Evolutionary conservation across 1,140 invertebrate genomes (phyloP).

Genomic region (Adoxophyes honmai): DNA sequence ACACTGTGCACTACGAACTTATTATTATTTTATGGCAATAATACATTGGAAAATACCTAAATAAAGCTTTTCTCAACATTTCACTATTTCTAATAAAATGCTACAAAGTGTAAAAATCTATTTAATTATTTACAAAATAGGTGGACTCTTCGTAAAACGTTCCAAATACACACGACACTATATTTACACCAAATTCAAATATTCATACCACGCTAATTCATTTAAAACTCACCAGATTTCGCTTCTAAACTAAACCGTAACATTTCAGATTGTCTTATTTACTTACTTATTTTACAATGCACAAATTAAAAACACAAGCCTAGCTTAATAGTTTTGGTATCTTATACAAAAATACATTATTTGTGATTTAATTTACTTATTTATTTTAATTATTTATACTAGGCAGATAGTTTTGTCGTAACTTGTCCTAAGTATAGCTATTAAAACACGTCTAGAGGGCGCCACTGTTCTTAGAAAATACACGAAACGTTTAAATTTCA

Average conservation of each 20-base stretch:
- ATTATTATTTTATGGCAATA: conserved; percentile 59
- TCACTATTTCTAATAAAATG: conserved; percentile 41
- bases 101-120: conserved; percentile 70
- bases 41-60: conserved; percentile 46
- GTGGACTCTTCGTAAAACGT: conserved; percentile 73
- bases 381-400: background rate
- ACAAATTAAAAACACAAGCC: background rate
- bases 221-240: conserved; percentile 6
- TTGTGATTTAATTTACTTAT: conserved; percentile 4
- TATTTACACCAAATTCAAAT: conserved; percentile 26
- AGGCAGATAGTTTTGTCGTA: too few relatives aligned
- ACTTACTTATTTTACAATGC: background rate
- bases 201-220: conserved; percentile 2
- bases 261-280: background rate
- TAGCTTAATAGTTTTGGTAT: conserved; percentile 44
- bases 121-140: conserved; percentile 74
- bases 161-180: conserved; percentile 66
- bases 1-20: conserved; percentile 16
- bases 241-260: conserved; percentile 3
- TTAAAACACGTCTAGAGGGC: background rate
- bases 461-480: background rate
- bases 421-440: too few relatives aligned
- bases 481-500: background rate
- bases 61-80: conserved; percentile 59
- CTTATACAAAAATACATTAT: conserved; percentile 55